These are phyloP conservation scores for Brachypalpus laphriformis DNA, from an alignment of 2,888 invertebrate genomes.

Conservation along the genomic window DNA sequence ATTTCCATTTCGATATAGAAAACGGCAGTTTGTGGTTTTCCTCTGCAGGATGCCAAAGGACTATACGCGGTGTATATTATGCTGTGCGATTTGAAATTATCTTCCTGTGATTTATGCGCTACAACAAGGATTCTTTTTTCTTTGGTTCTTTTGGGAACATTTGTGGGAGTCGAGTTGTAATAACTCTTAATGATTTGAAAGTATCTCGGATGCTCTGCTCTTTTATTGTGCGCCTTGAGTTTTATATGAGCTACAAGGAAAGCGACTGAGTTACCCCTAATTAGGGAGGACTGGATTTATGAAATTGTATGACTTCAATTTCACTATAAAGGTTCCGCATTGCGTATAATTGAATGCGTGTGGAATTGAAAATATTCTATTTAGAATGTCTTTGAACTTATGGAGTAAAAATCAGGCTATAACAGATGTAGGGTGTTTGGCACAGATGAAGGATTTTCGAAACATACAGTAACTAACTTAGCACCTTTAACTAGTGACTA, in stretches of 20 bases:
- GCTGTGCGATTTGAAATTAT: conserved; percentile 69
- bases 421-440: too few species aligned
- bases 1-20: conserved; percentile 51
- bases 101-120: conserved; percentile 70
- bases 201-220: conserved; percentile 10
- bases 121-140: conserved; percentile 52
- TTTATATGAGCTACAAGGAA: not conserved
- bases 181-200: conserved; percentile 64
- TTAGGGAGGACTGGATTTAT: conserved; percentile 23
- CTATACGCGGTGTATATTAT: conserved; percentile 20
- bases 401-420: too few species aligned
- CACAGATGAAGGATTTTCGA: too few species aligned
- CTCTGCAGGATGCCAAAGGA: conserved; percentile 34
- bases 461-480: too few species aligned
- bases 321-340: not conserved
- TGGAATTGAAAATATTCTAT: not conserved
- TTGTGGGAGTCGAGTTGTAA: conserved; percentile 59
- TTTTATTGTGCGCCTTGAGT: not conserved
- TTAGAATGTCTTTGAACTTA: too few species aligned
- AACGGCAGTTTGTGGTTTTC: conserved; percentile 23
- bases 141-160: conserved; percentile 22
- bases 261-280: conserved; percentile 27
- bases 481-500: too few species aligned
- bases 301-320: not conserved
- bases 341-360: not conserved